Conservation (phyloP, 2,113 vertebrate genomes). For the Gopherus flavomarginatus region DNA sequence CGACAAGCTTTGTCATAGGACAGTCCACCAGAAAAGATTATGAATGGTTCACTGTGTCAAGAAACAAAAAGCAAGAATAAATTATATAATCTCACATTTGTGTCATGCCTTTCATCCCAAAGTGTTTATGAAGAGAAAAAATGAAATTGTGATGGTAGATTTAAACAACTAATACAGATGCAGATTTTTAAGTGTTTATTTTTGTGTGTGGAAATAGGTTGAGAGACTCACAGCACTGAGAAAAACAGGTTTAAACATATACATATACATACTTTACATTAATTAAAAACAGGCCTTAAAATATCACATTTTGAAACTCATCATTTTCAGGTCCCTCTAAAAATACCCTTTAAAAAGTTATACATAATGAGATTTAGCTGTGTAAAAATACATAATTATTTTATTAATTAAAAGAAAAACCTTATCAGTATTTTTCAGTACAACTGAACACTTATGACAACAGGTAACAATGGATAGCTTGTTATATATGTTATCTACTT, state of each 20-base stretch:
- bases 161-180: background rate
- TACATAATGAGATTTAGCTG: background rate
- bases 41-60: slow-evolving; percentile 90
- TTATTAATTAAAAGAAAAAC: background rate
- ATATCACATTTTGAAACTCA: background rate
- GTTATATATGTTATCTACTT: background rate
- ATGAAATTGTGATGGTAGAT: background rate
- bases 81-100: background rate
- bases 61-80: background rate
- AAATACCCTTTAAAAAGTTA: background rate
- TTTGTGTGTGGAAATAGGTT: background rate
- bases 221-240: background rate
- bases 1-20: slow-evolving; percentile 95
- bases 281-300: background rate
- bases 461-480: background rate
- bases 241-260: background rate
- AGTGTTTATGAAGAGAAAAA: background rate
- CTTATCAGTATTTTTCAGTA: background rate
- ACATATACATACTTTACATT: background rate
- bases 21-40: slow-evolving; percentile 96
- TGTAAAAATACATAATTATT: background rate
- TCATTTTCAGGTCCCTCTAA: background rate
- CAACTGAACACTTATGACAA: background rate
- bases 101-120: background rate
- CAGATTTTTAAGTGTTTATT: background rate